Conservation (phyloP, 1,140 invertebrate species). For the Zaprionus taronus region DNA sequence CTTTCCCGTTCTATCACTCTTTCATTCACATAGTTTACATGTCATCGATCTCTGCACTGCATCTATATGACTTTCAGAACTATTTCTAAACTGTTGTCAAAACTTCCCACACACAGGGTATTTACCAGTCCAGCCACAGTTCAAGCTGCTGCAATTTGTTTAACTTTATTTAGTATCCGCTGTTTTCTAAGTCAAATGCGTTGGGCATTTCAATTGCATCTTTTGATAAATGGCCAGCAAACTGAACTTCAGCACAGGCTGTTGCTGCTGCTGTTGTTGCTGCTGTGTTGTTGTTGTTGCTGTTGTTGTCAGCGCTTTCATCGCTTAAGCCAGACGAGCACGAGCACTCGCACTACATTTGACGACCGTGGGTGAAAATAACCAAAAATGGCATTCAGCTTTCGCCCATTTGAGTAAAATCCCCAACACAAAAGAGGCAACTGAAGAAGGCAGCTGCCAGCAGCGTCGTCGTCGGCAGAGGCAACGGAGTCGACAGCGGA, state of each 20-base stretch:
- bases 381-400: constrained; percentile 74
- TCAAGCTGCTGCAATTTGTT: neutral
- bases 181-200: constrained; percentile 73
- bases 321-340: constrained; percentile 47
- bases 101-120: constrained; percentile 8
- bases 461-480: neutral
- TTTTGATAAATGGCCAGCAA: constrained; percentile 74
- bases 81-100: neutral
- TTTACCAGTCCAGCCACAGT: constrained; percentile 1
- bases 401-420: constrained; percentile 74
- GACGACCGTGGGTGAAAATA: constrained; percentile 74
- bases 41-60: neutral
- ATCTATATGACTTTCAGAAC: neutral
- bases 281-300: neutral
- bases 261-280: constrained; percentile 6
- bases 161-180: constrained; percentile 43
- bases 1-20: too few species aligned
- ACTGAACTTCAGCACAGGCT: constrained; percentile 43
- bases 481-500: constrained; percentile 21
- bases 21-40: too few species aligned
- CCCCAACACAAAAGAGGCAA: constrained; percentile 30
- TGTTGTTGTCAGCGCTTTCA: constrained; percentile 56
- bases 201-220: constrained; percentile 74
- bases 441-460: neutral
- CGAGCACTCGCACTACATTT: constrained; percentile 56